These are phyloP conservation scores for Gonioctena quinquepunctata DNA, from an alignment of 1,140 invertebrate genomes.

Conservation along the genomic window DNA sequence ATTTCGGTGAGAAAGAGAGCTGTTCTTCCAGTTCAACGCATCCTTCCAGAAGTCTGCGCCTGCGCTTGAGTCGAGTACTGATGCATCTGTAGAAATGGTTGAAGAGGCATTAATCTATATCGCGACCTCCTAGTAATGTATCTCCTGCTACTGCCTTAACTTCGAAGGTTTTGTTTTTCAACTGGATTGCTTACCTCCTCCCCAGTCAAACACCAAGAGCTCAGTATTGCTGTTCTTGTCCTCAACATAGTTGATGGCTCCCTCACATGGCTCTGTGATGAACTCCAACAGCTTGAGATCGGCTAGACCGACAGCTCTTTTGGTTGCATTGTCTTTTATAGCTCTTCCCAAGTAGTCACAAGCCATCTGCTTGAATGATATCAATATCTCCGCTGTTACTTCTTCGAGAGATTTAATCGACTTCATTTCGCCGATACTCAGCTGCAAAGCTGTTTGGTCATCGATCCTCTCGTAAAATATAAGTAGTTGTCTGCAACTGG, in stretches of 20 bases:
- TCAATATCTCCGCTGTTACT: slow-evolving; percentile 22
- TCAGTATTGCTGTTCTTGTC: not conserved
- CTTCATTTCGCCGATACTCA: not conserved
- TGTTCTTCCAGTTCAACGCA: slow-evolving; percentile 3
- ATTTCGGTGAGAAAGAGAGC: not conserved
- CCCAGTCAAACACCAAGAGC: slow-evolving; percentile 64
- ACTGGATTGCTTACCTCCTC: slow-evolving; percentile 77
- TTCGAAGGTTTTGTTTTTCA: slow-evolving; percentile 72
- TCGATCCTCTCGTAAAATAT: not conserved
- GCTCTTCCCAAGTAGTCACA: slow-evolving; percentile 3
- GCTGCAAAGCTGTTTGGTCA: not conserved
- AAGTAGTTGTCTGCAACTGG: not conserved
- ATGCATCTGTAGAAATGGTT: not conserved
- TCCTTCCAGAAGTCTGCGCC: slow-evolving; percentile 11
- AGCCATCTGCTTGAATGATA: slow-evolving; percentile 13
- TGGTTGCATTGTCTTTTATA: slow-evolving; percentile 25
- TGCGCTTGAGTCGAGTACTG: not conserved
- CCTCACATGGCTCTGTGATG: slow-evolving; percentile 67
- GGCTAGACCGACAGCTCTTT: slow-evolving; percentile 40
- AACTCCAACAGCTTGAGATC: slow-evolving; percentile 66
- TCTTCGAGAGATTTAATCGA: slow-evolving; percentile 19
- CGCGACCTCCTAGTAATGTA: slow-evolving; percentile 70
- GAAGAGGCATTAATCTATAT: slow-evolving; percentile 61
- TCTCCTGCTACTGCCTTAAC: slow-evolving; percentile 72
- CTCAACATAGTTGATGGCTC: slow-evolving; percentile 66